A percentile compares a stretch with the other conserved stretches of the same genome.
Conservation (phyloP, 2,888 invertebrate genomes). For the Plebejus argus region DNA sequence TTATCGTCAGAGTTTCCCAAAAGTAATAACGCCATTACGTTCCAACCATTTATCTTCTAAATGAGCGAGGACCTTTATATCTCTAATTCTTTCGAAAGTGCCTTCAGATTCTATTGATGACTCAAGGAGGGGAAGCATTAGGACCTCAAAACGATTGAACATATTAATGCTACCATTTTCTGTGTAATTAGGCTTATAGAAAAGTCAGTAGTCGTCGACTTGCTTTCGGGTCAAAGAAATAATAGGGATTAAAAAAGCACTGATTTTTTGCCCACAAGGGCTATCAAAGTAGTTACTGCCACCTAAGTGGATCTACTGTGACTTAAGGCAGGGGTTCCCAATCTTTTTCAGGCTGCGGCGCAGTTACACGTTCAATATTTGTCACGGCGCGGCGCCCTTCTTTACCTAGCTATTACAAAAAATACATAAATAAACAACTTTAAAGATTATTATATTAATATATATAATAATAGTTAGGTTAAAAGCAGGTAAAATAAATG, state of each 20-base stretch:
- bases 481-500: too few species aligned
- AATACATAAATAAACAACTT: too few species aligned
- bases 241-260: not conserved
- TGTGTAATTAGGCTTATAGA: slow-evolving; percentile 13
- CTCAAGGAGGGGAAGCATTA: not conserved
- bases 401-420: too few species aligned
- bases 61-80: slow-evolving; percentile 29
- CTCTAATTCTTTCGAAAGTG: slow-evolving; percentile 27
- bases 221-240: not conserved
- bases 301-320: too few species aligned
- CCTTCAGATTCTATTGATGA: slow-evolving; percentile 30
- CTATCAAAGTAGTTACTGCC: too few species aligned
- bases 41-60: slow-evolving; percentile 28
- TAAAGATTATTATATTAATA: too few species aligned
- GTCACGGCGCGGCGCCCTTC: too few species aligned
- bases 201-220: not conserved
- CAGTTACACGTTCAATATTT: too few species aligned
- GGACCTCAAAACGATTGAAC: slow-evolving; percentile 23
- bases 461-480: too few species aligned
- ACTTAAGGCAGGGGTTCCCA: too few species aligned
- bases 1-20: slow-evolving; percentile 24
- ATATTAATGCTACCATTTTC: slow-evolving; percentile 24
- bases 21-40: slow-evolving; percentile 27
- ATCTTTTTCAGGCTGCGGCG: too few species aligned
- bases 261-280: not conserved